Base-by-base conservation (phyloP, 2,888 invertebrate species). In the Drosophila mimetica region DNA sequence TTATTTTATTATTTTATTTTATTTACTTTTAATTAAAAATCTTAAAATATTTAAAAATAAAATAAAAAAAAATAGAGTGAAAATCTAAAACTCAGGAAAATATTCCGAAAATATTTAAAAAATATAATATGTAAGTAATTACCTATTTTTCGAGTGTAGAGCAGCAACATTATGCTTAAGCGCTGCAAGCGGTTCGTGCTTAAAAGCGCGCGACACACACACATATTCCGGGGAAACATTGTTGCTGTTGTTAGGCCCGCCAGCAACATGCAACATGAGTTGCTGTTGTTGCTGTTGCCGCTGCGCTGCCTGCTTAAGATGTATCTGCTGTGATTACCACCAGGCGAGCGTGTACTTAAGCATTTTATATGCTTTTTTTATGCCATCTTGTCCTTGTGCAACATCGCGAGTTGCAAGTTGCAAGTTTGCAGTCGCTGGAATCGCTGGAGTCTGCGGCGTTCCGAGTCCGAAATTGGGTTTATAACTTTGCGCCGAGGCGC, bases 271-370 rank as follows among this genome's bases (percentile, higher is more conserved):
- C 84, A 71, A 78, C 79, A 78, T 82, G 63, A 59, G 64, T 76
- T 79, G 82, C 82, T 79, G 82, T 67, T 77, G 75, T 51, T 65
- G 61, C 18, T 55, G 63, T 32, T 28, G 59, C 47, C 50, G 65
- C 13, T 60, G 69, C 57, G 71, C 36, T 74, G 65, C 63, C 85
- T 86, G 88, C 76, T 85, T 82, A 86, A 88, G 77, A 88, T 86
- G 88, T 79, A 85, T 86, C 77, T 77, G 80, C 76, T 65, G 74
- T 86, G 88, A 88, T 83, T 86, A 79, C 83, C 83, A 82, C 83
- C 78, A 87, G 66, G 82, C 76, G 75, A 86, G 77, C 89, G 86
- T 89, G 83, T 89, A 81, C 86, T 86, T 86, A 89, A 86, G 80
- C 77, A 89, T 88, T 89, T 87, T 78, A 77, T 88, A 89, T 87